These are phyloP conservation scores for Hippocampus zosterae DNA, from an alignment of 2,113 vertebrate genomes.

Conservation along the genomic window DNA sequence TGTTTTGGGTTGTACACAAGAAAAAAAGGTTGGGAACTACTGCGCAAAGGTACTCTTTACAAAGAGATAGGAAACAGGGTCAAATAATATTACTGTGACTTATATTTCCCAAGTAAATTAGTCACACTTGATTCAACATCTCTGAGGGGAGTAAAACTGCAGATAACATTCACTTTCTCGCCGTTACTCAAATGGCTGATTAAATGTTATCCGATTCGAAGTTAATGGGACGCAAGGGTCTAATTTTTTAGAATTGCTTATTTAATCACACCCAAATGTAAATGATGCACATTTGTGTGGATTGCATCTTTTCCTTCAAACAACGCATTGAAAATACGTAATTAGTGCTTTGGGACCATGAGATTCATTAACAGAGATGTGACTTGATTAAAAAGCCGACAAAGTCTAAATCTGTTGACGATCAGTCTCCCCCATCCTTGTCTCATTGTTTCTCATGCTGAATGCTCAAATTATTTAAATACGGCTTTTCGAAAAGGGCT, in stretches of 20 bases:
- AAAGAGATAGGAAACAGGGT: neutral
- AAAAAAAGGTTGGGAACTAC: too few relatives aligned
- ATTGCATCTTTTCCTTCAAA: slow-evolving; percentile 7
- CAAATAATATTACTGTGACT: neutral
- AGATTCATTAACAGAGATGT: slow-evolving; percentile 37
- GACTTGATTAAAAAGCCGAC: slow-evolving; percentile 22
- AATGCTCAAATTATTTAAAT: slow-evolving; percentile 27
- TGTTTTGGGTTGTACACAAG: too few relatives aligned
- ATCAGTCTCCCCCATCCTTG: slow-evolving; percentile 24
- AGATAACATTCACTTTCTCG: neutral
- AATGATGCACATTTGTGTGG: slow-evolving; percentile 1
- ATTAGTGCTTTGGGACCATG: slow-evolving; percentile 42
- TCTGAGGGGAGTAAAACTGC: neutral
- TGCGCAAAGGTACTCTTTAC: neutral
- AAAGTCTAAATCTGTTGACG: slow-evolving; percentile 15
- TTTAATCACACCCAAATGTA: neutral
- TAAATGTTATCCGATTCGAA: neutral
- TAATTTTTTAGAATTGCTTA: neutral
- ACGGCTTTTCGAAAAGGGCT: slow-evolving; percentile 10
- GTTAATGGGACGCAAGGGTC: neutral
- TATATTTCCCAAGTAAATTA: neutral
- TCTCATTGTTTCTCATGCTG: slow-evolving; percentile 18
- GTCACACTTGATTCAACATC: neutral
- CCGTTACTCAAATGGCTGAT: neutral
- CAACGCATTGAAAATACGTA: slow-evolving; percentile 24